A percentile compares a stretch with the other conserved stretches of the same genome.
Evolutionary conservation across 2,888 invertebrate genomes (phyloP).

Genomic region (Candidula unifasciata): DNA sequence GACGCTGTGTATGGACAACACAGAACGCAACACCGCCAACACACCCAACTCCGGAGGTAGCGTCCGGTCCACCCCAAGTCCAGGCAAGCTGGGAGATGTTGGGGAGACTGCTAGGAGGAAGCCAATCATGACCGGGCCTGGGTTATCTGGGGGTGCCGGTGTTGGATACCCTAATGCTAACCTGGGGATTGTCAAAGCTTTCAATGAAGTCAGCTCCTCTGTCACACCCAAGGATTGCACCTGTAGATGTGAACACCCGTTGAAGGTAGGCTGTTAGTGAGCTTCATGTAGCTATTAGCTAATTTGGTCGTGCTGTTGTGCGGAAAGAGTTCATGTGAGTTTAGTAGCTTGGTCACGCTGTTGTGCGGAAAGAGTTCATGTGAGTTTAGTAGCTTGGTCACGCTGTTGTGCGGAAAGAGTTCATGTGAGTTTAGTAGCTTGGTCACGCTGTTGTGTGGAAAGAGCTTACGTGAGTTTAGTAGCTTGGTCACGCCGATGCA

Average conservation of each 20-base stretch:
- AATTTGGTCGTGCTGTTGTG: neutral
- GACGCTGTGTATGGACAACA: slow-evolving; percentile 91
- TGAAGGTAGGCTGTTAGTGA: slow-evolving; percentile 60
- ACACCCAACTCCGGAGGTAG: slow-evolving; percentile 31
- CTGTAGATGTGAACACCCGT: slow-evolving; percentile 67
- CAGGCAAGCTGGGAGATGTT: slow-evolving; percentile 29
- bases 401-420: too few species aligned
- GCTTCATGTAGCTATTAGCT: neutral
- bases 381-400: neutral
- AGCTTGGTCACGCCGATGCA: too few species aligned
- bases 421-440: too few species aligned
- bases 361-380: neutral
- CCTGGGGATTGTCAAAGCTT: slow-evolving; percentile 35
- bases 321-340: neutral
- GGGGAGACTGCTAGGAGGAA: slow-evolving; percentile 26
- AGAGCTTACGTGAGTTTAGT: too few species aligned
- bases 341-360: neutral
- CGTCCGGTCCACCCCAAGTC: slow-evolving; percentile 35
- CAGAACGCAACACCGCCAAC: slow-evolving; percentile 38
- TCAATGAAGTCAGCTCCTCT: neutral
- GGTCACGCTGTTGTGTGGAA: too few species aligned
- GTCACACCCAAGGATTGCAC: slow-evolving; percentile 56
- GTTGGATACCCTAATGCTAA: slow-evolving; percentile 18
- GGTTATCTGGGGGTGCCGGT: neutral
- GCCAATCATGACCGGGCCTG: slow-evolving; percentile 4